Conservation (phyloP, 2,888 invertebrate genomes). For the Poecilobothrus nobilitatus region DNA sequence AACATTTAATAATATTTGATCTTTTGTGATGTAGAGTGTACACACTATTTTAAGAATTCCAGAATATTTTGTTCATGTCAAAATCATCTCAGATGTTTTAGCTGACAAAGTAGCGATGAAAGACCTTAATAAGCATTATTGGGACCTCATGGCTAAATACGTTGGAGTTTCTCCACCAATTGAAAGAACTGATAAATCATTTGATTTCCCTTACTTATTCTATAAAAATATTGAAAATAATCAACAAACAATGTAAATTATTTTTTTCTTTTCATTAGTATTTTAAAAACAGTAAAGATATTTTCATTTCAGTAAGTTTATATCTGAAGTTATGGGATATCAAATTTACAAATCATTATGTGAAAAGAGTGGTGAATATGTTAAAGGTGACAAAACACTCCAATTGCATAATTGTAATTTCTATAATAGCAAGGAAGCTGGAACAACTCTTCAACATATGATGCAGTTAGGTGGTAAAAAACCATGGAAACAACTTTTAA, state of each 20-base stretch:
- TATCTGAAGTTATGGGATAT: constrained; percentile 74
- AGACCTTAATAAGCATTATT: constrained; percentile 55
- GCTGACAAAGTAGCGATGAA: constrained; percentile 51
- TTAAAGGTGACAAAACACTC: constrained; percentile 52
- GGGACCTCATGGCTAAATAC: constrained; percentile 51
- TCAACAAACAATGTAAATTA: constrained; percentile 49
- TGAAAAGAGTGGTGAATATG: constrained; percentile 64
- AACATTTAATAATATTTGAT: neutral
- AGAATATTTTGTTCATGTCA: constrained; percentile 2
- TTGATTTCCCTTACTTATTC: constrained; percentile 61
- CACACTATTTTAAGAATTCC: constrained; percentile 17
- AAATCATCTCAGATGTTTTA: constrained; percentile 46
- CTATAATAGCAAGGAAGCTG: constrained; percentile 66
- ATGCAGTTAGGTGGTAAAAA: constrained; percentile 59
- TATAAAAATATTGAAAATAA: constrained; percentile 58
- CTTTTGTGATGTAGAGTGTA: constrained; percentile 11
- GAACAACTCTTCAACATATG: constrained; percentile 57
- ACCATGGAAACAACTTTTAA: constrained; percentile 74
- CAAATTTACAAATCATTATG: constrained; percentile 69
- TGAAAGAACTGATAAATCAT: constrained; percentile 53
- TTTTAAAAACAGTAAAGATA: neutral
- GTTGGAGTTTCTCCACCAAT: constrained; percentile 58
- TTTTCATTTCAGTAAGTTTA: constrained; percentile 53
- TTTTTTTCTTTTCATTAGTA: neutral
- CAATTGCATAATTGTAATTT: constrained; percentile 79